Base-by-base conservation (phyloP, 2,797 vertebrate species). In the Lophius americanus region DNA sequence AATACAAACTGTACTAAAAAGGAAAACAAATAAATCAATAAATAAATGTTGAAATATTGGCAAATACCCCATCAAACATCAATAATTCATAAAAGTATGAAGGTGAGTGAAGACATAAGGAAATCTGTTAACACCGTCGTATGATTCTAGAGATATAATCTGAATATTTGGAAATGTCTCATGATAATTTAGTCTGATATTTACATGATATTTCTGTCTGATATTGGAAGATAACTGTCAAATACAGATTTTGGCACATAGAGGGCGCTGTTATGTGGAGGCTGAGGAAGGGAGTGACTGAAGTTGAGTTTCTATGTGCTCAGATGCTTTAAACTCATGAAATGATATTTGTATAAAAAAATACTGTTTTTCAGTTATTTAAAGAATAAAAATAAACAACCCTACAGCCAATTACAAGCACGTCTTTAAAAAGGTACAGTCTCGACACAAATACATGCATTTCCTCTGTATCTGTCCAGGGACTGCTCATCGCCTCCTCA, bases 401-500 rank as follows among this genome's bases (percentile, higher is more conserved):
- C 75, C 68, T 71, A 83, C 54, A 73, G 53, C 79, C 68, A 84
- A 67, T 79, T 68, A 89, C 80, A 88, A 89, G 73, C 84, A 88
- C 56, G 9, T 86, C 63, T 88, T 82, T 83, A 79, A 71, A 89
- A 90, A 90, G 82, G 74, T 82, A 81, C 59, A 78, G 79, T 83
- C 53, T 84, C 64, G 86, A 93, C 91, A 94, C 89, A 90, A 89
- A 87, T 78, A 75, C 92, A 93, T 91, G 92, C 93, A 88, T 79
- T 64, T 77, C 81, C 76, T 68, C 69, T 61, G 46, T 57, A 39
- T 72, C 47, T 61, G 70, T 77, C 78, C 76, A 68, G 75, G 72
- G 78, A 73, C 58, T 44, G 46, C 62, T 44, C n/a, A 70, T 77
- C 57, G 39, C 68, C 54, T 44, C 54, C 1, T 60, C 67, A 70